Evolutionary conservation across 2,797 vertebrate species (phyloP), one percentile per base, ranked within the genome.

Genomic region (Rhinatrema bivittatum): DNA sequence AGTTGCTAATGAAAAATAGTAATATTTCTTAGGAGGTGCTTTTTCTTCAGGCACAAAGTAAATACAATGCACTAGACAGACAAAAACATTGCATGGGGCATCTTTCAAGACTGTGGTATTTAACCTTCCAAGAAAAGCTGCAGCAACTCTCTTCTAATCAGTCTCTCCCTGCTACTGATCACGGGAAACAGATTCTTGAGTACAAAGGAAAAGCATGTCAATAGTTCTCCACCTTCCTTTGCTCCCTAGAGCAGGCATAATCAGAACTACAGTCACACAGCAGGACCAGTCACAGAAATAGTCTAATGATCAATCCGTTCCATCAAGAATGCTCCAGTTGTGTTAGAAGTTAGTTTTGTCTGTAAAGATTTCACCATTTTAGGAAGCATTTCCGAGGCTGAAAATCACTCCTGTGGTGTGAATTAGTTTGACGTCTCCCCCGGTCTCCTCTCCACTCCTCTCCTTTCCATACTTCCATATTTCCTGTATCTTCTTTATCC

Each of bases 371-470:
- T 59, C 37, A n/a, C n/a, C n/a, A n/a, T n/a, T n/a, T n/a, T n/a
- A n/a, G n/a, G n/a, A n/a, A n/a, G n/a, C n/a, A n/a, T n/a, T n/a
- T 53, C 52, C 43, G 35, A 38, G 65, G 60, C 46, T 67, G 46
- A 58, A 61, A 62, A 50, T 38, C 57, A 65, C 42, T 52, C 58
- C 66, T 71, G 60, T 59, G 56, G 7, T 45, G 48, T 10, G 54
- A 61, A 62, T 46, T 48, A 46, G 50, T 17, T 43, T 40, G 56
- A 52, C 57, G 58, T 63, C 60, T 69, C 71, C 54, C 61, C 19
- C 53, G 41, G 42, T 69, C 10, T 34, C 22, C 24, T 33, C 58
- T 50, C 60, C 58, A n/a, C n/a, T n/a, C n/a, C n/a, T n/a, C n/a
- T n/a, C n/a, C n/a, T n/a, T n/a, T n/a, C n/a, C n/a, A n/a, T n/a